Evolutionary conservation across 2,113 vertebrate species (phyloP).

Genomic region (Cygnus buccinator): DNA sequence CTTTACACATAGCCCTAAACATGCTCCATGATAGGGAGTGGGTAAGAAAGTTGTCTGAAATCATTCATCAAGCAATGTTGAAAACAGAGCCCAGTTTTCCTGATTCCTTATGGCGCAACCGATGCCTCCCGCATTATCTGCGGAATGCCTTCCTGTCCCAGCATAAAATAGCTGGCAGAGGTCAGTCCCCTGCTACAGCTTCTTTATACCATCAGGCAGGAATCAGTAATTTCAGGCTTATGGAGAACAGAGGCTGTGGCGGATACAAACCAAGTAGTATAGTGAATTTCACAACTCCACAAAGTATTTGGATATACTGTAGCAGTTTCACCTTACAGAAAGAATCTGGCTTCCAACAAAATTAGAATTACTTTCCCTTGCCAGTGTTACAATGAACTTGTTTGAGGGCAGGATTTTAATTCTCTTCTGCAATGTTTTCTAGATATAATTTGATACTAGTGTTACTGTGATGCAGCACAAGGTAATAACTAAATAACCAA

Average conservation of each 20-base stretch:
- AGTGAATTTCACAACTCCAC: not conserved
- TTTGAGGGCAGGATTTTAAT: not conserved
- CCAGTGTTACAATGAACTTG: not conserved
- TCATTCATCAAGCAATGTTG: not conserved
- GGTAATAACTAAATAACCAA: not conserved
- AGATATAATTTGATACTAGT: not conserved
- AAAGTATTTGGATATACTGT: not conserved
- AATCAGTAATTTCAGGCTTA: not conserved
- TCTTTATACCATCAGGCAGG: not conserved
- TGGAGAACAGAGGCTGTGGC: not conserved
- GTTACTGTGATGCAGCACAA: not conserved
- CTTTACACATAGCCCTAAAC: not conserved
- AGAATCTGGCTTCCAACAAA: not conserved
- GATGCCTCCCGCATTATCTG: not conserved
- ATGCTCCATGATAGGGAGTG: not conserved
- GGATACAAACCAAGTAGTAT: not conserved
- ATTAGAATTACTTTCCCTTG: not conserved
- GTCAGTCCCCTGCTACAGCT: not conserved
- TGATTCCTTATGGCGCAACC: not conserved
- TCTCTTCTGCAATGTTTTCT: not conserved
- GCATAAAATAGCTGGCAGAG: not conserved
- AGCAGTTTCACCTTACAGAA: not conserved
- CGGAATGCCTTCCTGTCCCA: not conserved
- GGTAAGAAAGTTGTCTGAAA: not conserved
- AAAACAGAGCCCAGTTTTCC: not conserved